Evolutionary conservation across 2,888 invertebrate species (phyloP).

Genomic region (Meiosimyza decipiens): DNA sequence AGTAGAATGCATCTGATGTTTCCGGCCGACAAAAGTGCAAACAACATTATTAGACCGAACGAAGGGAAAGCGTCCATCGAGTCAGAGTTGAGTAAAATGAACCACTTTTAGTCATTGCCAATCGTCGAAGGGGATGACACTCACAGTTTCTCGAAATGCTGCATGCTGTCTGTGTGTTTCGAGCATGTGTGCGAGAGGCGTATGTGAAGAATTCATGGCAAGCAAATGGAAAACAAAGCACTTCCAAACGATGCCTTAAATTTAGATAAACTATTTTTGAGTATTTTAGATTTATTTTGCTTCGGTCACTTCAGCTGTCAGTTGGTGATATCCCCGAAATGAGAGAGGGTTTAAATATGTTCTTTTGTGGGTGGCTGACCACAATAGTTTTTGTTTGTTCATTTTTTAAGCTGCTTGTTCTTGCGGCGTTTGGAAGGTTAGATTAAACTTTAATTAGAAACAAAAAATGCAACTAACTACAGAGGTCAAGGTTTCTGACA

Average conservation of each 20-base stretch:
- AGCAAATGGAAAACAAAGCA: constrained; percentile 2
- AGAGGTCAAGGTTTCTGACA: constrained; percentile 17
- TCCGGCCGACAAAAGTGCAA: constrained; percentile 46
- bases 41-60: constrained; percentile 41
- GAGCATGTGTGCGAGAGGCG: too few relatives aligned
- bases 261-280: constrained; percentile 37
- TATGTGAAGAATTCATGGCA: neutral
- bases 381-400: constrained; percentile 7
- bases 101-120: too few relatives aligned
- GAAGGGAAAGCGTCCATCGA: neutral
- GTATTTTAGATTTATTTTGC: constrained; percentile 36
- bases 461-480: neutral
- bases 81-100: too few relatives aligned
- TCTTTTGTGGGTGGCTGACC: constrained; percentile 11
- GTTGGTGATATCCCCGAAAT: too few relatives aligned
- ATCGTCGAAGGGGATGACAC: too few relatives aligned
- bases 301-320: constrained; percentile 1
- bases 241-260: constrained; percentile 27
- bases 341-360: constrained; percentile 2
- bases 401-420: neutral
- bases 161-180: too few relatives aligned
- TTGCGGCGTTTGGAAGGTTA: constrained; percentile 17
- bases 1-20: constrained; percentile 46
- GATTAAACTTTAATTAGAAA: constrained; percentile 8
- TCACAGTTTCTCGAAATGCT: too few relatives aligned